Percentiles rank a stretch among this genome's conserved stretches.
These are phyloP conservation scores for Salvelinus sp. DNA, from an alignment of 2,113 vertebrate genomes.

Conservation along the genomic window DNA sequence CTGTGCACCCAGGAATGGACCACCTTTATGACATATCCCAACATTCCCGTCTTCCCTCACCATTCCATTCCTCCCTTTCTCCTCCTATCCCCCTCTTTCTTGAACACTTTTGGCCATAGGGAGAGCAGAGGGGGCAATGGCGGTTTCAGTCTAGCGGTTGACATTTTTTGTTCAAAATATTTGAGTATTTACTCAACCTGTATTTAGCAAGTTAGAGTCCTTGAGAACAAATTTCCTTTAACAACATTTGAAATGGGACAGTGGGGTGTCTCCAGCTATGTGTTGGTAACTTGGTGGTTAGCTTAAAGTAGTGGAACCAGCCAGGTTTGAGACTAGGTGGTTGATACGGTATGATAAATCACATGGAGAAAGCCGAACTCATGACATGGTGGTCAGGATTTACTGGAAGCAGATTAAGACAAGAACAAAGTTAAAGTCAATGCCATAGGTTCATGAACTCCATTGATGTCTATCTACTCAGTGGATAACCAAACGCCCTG, in stretches of 20 bases:
- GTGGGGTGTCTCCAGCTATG: conserved; percentile 27
- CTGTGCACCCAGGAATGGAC: conserved; percentile 2
- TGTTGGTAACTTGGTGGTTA: conserved; percentile 43
- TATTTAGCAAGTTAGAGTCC: conserved; percentile 2
- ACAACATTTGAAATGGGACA: conserved; percentile 16
- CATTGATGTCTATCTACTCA: too few species aligned
- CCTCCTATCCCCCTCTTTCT: neutral
- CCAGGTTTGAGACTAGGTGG: conserved; percentile 34
- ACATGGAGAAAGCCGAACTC: conserved; percentile 18
- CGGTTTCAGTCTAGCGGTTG: conserved; percentile 1
- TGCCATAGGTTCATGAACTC: neutral
- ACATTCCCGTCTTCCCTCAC: neutral
- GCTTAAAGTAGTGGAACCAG: conserved; percentile 17
- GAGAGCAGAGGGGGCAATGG: conserved; percentile 3
- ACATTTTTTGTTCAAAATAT: neutral
- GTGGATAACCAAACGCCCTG: too few species aligned
- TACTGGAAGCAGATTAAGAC: neutral
- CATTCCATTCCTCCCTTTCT: conserved; percentile 9
- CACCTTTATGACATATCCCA: neutral
- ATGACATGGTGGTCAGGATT: conserved; percentile 35
- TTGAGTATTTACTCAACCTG: conserved; percentile 19
- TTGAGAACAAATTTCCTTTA: conserved; percentile 15
- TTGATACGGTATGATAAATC: conserved; percentile 41
- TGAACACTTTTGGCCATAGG: neutral
- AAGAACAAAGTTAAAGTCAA: neutral